Conservation (phyloP, 2,797 vertebrate species). For the Trachops cirrhosus region DNA sequence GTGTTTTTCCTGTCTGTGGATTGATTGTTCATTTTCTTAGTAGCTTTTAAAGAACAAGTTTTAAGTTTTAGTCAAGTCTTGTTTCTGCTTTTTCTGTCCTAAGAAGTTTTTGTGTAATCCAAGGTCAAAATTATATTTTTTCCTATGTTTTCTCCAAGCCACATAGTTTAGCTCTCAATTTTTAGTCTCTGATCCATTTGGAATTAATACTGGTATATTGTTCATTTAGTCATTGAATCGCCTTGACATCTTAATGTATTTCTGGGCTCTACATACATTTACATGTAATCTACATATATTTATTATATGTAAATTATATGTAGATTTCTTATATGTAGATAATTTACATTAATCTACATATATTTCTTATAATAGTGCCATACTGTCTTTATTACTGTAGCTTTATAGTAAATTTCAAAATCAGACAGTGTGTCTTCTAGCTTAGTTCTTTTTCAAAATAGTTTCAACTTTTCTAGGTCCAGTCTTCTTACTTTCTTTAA, state of each 20-base stretch:
- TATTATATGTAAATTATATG: too few species aligned
- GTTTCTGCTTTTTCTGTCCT: not conserved
- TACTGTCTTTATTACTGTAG: not conserved
- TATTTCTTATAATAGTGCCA: not conserved
- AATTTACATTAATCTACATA: not conserved
- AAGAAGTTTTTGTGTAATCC: not conserved
- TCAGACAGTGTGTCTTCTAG: not conserved
- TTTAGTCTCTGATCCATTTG: conserved; percentile 6
- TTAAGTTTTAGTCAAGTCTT: not conserved
- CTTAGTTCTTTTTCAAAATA: not conserved
- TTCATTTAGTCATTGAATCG: conserved; percentile 8
- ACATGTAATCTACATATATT: not conserved
- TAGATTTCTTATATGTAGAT: too few species aligned
- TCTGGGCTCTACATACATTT: not conserved
- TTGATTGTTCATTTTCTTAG: not conserved
- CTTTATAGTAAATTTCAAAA: not conserved
- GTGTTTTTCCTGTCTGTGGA: not conserved
- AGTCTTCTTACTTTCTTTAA: not conserved
- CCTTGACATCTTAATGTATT: not conserved
- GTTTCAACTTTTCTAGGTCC: not conserved
- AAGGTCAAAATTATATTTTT: not conserved
- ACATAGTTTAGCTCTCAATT: conserved; percentile 7
- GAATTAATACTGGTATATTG: not conserved
- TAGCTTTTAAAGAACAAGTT: conserved; percentile 23
- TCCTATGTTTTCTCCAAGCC: not conserved